Evolutionary conservation across 2,888 invertebrate species (phyloP).

Genomic region (Anthrax anthrax): DNA sequence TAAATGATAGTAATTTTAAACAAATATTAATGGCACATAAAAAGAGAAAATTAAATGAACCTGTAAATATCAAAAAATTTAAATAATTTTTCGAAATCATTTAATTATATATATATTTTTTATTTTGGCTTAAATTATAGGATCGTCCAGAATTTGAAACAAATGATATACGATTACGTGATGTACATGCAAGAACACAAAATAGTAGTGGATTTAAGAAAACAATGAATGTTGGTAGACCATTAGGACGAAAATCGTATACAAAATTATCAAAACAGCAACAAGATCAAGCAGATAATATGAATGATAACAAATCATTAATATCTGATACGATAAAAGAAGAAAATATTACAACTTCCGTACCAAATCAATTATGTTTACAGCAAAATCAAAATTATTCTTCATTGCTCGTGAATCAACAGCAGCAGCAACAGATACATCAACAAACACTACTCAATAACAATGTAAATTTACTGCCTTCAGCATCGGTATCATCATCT

Average conservation of each 20-base stretch:
- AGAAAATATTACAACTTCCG: neutral
- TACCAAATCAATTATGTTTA: neutral
- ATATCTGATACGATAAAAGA: neutral
- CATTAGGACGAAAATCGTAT: slow-evolving; percentile 26
- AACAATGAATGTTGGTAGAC: slow-evolving; percentile 16
- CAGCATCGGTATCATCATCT: too few species aligned
- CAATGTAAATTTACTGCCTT: neutral
- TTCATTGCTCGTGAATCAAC: neutral
- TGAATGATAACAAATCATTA: neutral
- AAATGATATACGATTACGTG: slow-evolving; percentile 59
- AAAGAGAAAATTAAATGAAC: slow-evolving; percentile 51
- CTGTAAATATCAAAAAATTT: slow-evolving; percentile 37
- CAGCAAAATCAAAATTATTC: neutral
- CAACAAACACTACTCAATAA: neutral
- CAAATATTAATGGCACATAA: slow-evolving; percentile 57
- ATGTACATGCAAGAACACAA: slow-evolving; percentile 34
- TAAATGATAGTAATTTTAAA: slow-evolving; percentile 32
- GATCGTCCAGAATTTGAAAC: slow-evolving; percentile 63
- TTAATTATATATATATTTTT: neutral
- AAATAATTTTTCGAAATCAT: too few species aligned
- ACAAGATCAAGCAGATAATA: slow-evolving; percentile 1
- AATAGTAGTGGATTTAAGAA: slow-evolving; percentile 27
- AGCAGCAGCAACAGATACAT: neutral
- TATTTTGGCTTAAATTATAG: slow-evolving; percentile 30
- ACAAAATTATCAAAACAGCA: slow-evolving; percentile 11